These are phyloP conservation scores for Rhopilema esculentum DNA, from an alignment of 30 jellyfish, hydroid and myxozoan species.

Conservation along the genomic window DNA sequence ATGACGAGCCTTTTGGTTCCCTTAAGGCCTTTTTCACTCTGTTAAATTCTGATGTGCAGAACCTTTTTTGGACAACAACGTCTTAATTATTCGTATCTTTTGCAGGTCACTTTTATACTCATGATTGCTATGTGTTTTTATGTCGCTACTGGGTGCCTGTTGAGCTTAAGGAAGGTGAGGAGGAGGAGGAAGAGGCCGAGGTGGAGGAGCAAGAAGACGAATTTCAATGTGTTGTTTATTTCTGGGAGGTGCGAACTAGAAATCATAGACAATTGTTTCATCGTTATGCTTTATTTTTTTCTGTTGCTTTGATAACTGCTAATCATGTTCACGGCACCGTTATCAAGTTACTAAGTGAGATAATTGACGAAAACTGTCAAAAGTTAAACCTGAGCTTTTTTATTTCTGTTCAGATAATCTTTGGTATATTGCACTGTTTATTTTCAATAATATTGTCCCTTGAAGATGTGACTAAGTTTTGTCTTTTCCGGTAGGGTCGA, in stretches of 20 bases:
- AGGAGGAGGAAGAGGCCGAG: constrained; percentile 81
- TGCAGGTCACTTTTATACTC: constrained; percentile 92
- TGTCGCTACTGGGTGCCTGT: constrained; percentile 99
- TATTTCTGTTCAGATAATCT: not conserved
- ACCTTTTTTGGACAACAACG: too few relatives aligned
- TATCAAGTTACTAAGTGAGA: too few relatives aligned
- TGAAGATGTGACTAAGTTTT: not conserved
- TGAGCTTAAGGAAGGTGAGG: constrained; percentile 89
- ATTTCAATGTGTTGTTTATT: constrained; percentile 94
- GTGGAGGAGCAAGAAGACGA: constrained; percentile 94
- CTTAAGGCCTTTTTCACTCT: too few relatives aligned
- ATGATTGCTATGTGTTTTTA: constrained; percentile 97
- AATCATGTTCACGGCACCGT: too few relatives aligned
- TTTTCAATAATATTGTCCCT: not conserved
- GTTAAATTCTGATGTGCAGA: too few relatives aligned
- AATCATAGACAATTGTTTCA: not conserved
- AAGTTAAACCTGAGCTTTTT: not conserved
- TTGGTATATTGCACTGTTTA: not conserved
- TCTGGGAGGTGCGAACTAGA: constrained; percentile 93
- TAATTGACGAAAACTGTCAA: too few relatives aligned
- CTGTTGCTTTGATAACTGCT: too few relatives aligned
- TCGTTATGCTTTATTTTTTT: too few relatives aligned
- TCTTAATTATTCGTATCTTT: not conserved
- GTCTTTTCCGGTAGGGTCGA: constrained; percentile 67
- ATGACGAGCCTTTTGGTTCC: too few relatives aligned